These are phyloP conservation scores for Philereme vetulata DNA, from an alignment of 2,888 invertebrate genomes.

Conservation along the genomic window DNA sequence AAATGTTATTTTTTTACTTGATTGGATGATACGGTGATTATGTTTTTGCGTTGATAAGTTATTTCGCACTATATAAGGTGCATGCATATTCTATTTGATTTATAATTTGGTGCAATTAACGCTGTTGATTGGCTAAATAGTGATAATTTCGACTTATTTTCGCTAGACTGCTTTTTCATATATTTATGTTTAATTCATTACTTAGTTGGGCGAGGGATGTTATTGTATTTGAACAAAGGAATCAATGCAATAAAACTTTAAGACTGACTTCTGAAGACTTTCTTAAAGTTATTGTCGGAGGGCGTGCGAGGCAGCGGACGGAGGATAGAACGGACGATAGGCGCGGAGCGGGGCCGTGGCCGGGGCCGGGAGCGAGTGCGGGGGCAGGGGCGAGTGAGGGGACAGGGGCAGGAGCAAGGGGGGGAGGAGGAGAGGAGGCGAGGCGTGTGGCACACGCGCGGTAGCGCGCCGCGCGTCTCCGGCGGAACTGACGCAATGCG, in stretches of 20 bases:
- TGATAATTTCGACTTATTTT: slow-evolving; percentile 47
- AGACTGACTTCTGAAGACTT: slow-evolving; percentile 83
- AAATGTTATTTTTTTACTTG: slow-evolving; percentile 76
- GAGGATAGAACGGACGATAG: slow-evolving; percentile 25
- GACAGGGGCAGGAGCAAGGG: too few species aligned
- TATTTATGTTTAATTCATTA: slow-evolving; percentile 50
- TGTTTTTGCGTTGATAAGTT: slow-evolving; percentile 68
- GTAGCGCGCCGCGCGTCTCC: slow-evolving; percentile 25
- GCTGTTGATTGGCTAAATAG: slow-evolving; percentile 49
- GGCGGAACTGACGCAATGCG: slow-evolving; percentile 45
- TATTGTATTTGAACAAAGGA: slow-evolving; percentile 65
- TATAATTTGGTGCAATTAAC: slow-evolving; percentile 48
- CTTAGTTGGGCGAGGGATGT: slow-evolving; percentile 54
- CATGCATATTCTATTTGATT: slow-evolving; percentile 56
- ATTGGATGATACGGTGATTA: slow-evolving; percentile 66
- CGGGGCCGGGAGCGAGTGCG: too few species aligned
- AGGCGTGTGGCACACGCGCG: slow-evolving; percentile 19
- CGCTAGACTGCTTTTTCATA: slow-evolving; percentile 53
- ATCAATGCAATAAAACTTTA: slow-evolving; percentile 81
- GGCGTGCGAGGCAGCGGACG: slow-evolving; percentile 40
- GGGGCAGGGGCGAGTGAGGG: too few species aligned
- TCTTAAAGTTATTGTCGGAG: slow-evolving; percentile 70
- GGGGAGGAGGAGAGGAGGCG: slow-evolving; percentile 30
- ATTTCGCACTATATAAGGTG: slow-evolving; percentile 68
- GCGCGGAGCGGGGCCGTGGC: slow-evolving; percentile 12